Evolutionary conservation across 2,888 invertebrate genomes (phyloP), one percentile per base, ranked within the genome.

Genomic region (Petrolisthes manimaculis): DNA sequence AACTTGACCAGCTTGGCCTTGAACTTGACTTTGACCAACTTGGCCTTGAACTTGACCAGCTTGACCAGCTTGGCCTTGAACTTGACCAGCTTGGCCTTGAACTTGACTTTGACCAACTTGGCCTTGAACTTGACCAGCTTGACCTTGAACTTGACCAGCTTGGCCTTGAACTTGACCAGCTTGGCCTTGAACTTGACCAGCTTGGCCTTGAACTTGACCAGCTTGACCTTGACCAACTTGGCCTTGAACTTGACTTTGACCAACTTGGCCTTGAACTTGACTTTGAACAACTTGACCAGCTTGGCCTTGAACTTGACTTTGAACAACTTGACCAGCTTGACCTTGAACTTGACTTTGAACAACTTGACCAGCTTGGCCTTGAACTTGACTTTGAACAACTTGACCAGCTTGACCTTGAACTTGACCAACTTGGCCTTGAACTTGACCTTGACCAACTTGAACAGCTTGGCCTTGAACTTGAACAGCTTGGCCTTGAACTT

Each of bases 381-480:
- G 21, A 18, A 9, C 37, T 51, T 56, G 71, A 51, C 51, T n/a
- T 85, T 24, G 21, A 37, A 75, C 69, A 67, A 0, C 6, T 67
- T 21, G 6, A n/a, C 55, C 53, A 56, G 54, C 78, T 61, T 78
- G 56, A 67, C 37, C 51, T 37, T 0, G 37, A 37, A 37, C 37
- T n/a, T n/a, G n/a, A n/a, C n/a, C n/a, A n/a, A n/a, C n/a, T n/a
- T n/a, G n/a, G n/a, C n/a, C n/a, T n/a, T n/a, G n/a, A n/a, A n/a
- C n/a, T n/a, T n/a, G n/a, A n/a, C n/a, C n/a, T n/a, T n/a, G 3
- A 85, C 21, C 80, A 24, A 55, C 55, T 84, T 83, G 61, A 12
- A 5, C 12, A 4, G 54, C 55, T 14, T 8, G 24, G 53, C 55
- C 6, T 18, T 6, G 12, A 54, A 5, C 8, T 6, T 5, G 14